phyloP scores from a whole-genome alignment of 1,140 invertebrate genomes.

The Globodera rostochiensis region DNA sequence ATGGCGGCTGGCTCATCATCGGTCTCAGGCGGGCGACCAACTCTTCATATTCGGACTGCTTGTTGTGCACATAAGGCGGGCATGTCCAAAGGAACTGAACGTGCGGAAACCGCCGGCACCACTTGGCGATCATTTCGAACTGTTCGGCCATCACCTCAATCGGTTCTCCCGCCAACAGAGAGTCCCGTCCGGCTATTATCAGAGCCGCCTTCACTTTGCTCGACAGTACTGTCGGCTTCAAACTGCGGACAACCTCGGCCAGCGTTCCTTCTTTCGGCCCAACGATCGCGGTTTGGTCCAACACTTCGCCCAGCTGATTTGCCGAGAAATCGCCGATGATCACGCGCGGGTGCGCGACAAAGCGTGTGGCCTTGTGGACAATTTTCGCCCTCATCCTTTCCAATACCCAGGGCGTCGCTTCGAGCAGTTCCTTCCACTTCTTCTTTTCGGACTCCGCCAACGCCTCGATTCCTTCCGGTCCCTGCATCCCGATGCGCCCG shows the following conservation, averaged over 20 bases:
- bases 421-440: conserved; percentile 6
- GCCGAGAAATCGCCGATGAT: conserved; percentile 18
- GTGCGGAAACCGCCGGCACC: not conserved
- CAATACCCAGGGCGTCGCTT: not conserved
- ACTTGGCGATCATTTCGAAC: not conserved
- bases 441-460: conserved; percentile 5
- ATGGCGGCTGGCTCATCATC: not conserved
- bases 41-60: conserved; percentile 14
- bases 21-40: not conserved
- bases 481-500: not conserved
- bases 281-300: not conserved
- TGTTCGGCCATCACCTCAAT: not conserved
- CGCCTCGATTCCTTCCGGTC: not conserved
- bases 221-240: conserved; percentile 8
- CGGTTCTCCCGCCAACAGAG: not conserved
- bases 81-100: not conserved
- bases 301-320: not conserved
- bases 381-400: conserved; percentile 10
- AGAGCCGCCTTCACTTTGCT: conserved; percentile 14
- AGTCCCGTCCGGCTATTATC: not conserved
- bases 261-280: not conserved
- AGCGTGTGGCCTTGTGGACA: not conserved
- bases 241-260: not conserved
- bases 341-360: not conserved
- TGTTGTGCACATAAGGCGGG: conserved; percentile 3